Evolutionary conservation across 1,140 invertebrate genomes (phyloP).

Genomic region (Mylabris phalerata): DNA sequence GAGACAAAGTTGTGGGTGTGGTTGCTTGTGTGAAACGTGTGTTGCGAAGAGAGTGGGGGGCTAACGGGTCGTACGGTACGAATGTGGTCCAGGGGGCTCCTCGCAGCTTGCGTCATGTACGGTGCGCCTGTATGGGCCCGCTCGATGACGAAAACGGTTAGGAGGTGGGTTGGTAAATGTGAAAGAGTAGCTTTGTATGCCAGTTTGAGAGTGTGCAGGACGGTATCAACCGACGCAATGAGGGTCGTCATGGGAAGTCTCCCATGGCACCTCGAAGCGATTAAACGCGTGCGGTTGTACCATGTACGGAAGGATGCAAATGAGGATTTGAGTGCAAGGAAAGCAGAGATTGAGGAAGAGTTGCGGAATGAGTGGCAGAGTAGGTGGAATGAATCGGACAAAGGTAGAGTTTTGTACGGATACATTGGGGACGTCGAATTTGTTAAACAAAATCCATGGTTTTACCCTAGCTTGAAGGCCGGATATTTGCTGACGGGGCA

Average conservation of each 20-base stretch:
- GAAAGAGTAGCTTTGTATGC: constrained; percentile 13
- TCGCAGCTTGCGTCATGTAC: no score
- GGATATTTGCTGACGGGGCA: neutral
- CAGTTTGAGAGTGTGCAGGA: constrained; percentile 20
- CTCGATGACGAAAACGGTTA: neutral
- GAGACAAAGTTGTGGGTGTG: no score
- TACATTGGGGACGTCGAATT: neutral
- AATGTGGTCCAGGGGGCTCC: no score
- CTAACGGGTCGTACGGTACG: constrained; percentile 20
- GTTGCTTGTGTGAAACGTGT: no score
- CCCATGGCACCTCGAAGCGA: constrained; percentile 20
- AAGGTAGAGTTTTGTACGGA: neutral
- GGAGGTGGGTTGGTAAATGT: neutral
- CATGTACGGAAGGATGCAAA: neutral
- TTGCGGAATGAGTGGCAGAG: neutral
- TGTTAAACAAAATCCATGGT: neutral
- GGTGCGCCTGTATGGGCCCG: no score
- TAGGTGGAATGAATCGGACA: neutral
- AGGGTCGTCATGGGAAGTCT: constrained; percentile 16
- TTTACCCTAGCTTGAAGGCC: neutral
- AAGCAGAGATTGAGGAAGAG: neutral
- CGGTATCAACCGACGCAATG: constrained; percentile 23
- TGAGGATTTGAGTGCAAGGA: no score
- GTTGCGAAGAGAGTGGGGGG: constrained; percentile 15
- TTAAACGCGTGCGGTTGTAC: neutral